These are phyloP conservation scores for Drepana arcuata DNA, from an alignment of 1,140 invertebrate species.

Conservation along the genomic window DNA sequence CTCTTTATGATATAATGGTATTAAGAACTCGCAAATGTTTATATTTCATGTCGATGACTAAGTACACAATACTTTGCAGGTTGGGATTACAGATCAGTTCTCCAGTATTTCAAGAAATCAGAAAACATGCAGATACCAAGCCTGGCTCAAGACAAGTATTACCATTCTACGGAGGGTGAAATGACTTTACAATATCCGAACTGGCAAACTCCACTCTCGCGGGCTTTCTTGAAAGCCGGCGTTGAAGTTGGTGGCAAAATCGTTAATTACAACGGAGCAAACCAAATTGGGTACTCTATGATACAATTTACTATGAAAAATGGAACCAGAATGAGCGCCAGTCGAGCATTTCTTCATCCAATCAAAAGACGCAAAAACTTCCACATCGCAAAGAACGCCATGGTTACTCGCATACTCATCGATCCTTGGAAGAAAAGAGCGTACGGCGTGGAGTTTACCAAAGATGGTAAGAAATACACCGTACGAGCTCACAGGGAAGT, in stretches of 20 bases:
- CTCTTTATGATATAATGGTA: no score
- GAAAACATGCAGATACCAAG: slow-evolving; percentile 67
- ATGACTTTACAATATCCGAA: slow-evolving; percentile 75
- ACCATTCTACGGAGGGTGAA: slow-evolving; percentile 70
- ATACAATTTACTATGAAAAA: slow-evolving; percentile 74
- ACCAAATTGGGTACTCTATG: slow-evolving; percentile 64
- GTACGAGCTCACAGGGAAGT: background rate
- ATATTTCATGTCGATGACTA: no score
- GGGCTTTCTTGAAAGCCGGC: slow-evolving; percentile 80
- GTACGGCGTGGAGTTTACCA: background rate
- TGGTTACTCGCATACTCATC: background rate
- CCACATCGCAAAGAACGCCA: background rate
- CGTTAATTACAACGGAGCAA: slow-evolving; percentile 71
- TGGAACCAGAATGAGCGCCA: slow-evolving; percentile 73
- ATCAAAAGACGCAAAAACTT: background rate
- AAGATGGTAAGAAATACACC: background rate
- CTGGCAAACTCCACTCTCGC: slow-evolving; percentile 75
- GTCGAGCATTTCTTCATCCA: slow-evolving; percentile 66
- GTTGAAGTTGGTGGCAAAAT: slow-evolving; percentile 79
- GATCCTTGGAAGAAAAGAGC: background rate
- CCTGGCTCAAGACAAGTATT: slow-evolving; percentile 22
- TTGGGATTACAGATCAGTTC: slow-evolving; percentile 76
- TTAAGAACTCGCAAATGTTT: no score
- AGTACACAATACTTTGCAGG: slow-evolving; percentile 30
- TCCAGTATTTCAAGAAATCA: slow-evolving; percentile 85